Conservation (phyloP, 2,113 vertebrate species). For the Hymenochirus boettgeri region DNA sequence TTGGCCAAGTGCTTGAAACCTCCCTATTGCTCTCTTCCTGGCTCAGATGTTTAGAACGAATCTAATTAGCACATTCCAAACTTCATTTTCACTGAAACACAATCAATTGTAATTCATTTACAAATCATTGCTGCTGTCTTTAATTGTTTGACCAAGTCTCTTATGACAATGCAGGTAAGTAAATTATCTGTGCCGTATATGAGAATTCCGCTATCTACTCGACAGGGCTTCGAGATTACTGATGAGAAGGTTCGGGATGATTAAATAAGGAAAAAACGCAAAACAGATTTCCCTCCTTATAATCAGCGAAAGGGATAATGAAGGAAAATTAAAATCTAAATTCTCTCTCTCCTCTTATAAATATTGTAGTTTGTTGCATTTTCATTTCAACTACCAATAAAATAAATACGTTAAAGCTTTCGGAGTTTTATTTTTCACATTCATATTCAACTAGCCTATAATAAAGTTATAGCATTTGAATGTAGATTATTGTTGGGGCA, state of each 20-base stretch:
- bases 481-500: neutral
- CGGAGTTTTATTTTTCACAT: neutral
- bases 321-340: slow-evolving; percentile 75
- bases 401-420: neutral
- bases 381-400: slow-evolving; percentile 28
- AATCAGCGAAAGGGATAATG: slow-evolving; percentile 74
- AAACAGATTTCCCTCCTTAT: slow-evolving; percentile 73
- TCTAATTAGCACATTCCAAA: slow-evolving; percentile 76
- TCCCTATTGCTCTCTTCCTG: slow-evolving; percentile 58
- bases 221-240: slow-evolving; percentile 64
- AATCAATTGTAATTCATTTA: slow-evolving; percentile 85
- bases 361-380: slow-evolving; percentile 52
- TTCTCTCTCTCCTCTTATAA: slow-evolving; percentile 49
- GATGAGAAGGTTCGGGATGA: slow-evolving; percentile 70
- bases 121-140: slow-evolving; percentile 62
- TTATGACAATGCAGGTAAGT: slow-evolving; percentile 67
- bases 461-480: neutral
- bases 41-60: slow-evolving; percentile 62
- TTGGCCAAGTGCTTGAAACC: slow-evolving; percentile 56
- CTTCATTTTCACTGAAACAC: slow-evolving; percentile 77
- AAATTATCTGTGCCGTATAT: slow-evolving; percentile 68
- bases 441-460: neutral
- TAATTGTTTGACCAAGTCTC: slow-evolving; percentile 75
- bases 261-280: slow-evolving; percentile 80
- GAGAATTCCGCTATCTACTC: slow-evolving; percentile 71